These are phyloP conservation scores for Ormyrus rosae DNA, from an alignment of 2,888 invertebrate species.

Conservation along the genomic window DNA sequence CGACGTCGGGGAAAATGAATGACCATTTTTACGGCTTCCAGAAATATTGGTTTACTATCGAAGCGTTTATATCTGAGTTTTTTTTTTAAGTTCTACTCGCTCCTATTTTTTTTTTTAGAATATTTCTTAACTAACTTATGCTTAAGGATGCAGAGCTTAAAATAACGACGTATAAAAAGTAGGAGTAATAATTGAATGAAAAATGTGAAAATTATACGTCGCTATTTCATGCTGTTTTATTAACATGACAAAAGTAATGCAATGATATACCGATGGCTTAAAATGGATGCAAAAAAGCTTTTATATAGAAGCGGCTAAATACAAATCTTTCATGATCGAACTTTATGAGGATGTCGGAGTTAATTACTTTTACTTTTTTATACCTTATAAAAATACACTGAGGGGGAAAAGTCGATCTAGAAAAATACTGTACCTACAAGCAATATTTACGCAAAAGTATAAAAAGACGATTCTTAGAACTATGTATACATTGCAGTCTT, in stretches of 20 bases:
- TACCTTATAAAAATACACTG: too few relatives aligned
- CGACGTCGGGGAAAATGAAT: too few relatives aligned
- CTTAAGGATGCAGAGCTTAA: conserved; percentile 6
- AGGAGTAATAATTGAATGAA: neutral
- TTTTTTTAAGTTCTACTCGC: too few relatives aligned
- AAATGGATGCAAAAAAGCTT: conserved; percentile 39
- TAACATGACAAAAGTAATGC: conserved; percentile 32
- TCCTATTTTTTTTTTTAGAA: too few relatives aligned
- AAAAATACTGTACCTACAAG: neutral
- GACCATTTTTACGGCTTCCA: too few relatives aligned
- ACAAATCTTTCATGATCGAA: too few relatives aligned
- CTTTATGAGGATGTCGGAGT: too few relatives aligned
- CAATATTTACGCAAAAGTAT: conserved; percentile 10
- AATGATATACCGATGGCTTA: conserved; percentile 2
- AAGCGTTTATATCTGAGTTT: too few relatives aligned
- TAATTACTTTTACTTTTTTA: too few relatives aligned
- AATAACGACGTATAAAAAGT: neutral
- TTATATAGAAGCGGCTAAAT: neutral
- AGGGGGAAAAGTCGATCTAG: too few relatives aligned
- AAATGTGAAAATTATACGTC: neutral
- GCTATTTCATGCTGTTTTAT: conserved; percentile 14
- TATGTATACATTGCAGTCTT: neutral
- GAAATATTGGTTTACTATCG: too few relatives aligned
- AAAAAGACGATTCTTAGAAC: neutral
- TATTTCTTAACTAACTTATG: neutral